Base-by-base conservation (phyloP, 2,113 vertebrate genomes). In the Festucalex cinctus region DNA sequence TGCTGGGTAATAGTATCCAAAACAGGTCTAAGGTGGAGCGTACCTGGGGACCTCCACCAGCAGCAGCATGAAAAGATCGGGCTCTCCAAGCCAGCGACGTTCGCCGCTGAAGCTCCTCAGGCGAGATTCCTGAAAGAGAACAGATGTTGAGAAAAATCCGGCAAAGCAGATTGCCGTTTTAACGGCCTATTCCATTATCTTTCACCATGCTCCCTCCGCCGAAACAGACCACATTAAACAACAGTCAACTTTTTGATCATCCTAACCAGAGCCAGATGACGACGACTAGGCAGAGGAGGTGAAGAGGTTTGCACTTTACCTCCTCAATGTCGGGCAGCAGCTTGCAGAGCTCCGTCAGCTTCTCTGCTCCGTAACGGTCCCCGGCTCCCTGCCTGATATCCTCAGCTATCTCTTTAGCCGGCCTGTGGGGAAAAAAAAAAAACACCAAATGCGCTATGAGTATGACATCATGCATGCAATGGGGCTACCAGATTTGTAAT, bases 31-130 rank as follows among this genome's bases (percentile, higher is more conserved):
- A 36, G 20, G 43, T 37, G 63, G 1, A 39, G 24, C 54, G 22
- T 85, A 93, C 92, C 91, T 93, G 77, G 89, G 90, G 64, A 92
- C 77, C 75, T 92, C 89, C 73, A 92, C 88, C 61, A 93, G 73
- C 39, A 91, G 79, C 60, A 92, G 72, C 77, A 93, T 85, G 81
- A 93, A 92, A 75, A 91, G 89, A 85, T 93, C 92, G 13, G 92
- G 88, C 73, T 92, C 88, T 75, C 85, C 85, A 9, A 93, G 89
- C 68, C 80, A 85, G 72, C 83, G 79, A 22, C 83, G 89, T 39
- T 92, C 90, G 53, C 89, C 89, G 16, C 68, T 76, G 68, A 92
- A 93, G 62, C 65, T 88, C 74, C 76, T 89, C 51, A 92, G 71
- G n/a, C 85, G 85, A 53, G 87, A 81, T 75, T 92, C 91, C 92